Conservation (phyloP, 2,797 vertebrate genomes). For the Pitangus sulphuratus region DNA sequence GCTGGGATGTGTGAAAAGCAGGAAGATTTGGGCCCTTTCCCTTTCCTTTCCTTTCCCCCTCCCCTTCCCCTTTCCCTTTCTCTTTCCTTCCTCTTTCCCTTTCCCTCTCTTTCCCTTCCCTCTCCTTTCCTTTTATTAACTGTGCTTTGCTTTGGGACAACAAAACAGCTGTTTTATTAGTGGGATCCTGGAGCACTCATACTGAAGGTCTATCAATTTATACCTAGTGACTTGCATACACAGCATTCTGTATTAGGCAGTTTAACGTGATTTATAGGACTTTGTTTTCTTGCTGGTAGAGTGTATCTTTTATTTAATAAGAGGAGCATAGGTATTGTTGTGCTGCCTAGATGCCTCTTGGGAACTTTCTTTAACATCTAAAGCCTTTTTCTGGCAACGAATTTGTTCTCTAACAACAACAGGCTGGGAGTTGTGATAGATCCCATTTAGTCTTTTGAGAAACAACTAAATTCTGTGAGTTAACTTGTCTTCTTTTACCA, state of each 20-base stretch:
- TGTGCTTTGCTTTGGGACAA: background rate
- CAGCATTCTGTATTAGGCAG: background rate
- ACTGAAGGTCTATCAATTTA: background rate
- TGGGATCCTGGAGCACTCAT: background rate
- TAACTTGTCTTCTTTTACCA: slow-evolving; percentile 77
- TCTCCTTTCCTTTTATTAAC: background rate
- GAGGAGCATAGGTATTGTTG: background rate
- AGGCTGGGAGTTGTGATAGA: slow-evolving; percentile 57
- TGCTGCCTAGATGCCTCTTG: slow-evolving; percentile 11
- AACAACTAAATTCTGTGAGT: slow-evolving; percentile 66
- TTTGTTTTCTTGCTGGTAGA: background rate
- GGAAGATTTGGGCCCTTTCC: background rate
- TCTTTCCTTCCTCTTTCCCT: background rate
- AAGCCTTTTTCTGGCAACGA: slow-evolving; percentile 33
- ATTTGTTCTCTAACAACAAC: slow-evolving; percentile 44
- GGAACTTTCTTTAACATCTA: slow-evolving; percentile 39
- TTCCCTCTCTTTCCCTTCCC: no score
- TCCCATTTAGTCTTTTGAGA: slow-evolving; percentile 69
- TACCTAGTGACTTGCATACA: background rate
- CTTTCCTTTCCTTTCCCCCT: no score
- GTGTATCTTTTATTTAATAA: background rate
- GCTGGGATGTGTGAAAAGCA: background rate
- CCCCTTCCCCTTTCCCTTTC: background rate
- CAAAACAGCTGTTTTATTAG: background rate
- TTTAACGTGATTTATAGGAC: background rate